These are phyloP conservation scores for Prietella phreatophila DNA, from an alignment of 2,113 vertebrate genomes.

Conservation along the genomic window DNA sequence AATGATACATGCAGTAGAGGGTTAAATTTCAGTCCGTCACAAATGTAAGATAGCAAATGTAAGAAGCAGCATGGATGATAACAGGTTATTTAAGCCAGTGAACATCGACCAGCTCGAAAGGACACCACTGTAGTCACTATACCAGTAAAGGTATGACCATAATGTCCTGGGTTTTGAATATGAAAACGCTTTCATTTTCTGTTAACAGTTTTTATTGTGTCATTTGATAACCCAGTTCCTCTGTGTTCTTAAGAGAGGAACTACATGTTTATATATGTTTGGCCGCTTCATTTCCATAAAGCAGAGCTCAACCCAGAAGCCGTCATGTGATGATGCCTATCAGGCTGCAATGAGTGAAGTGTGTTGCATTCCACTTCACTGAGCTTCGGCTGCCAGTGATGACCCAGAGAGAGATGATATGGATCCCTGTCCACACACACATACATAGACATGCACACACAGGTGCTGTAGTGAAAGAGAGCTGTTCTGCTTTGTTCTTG, in stretches of 20 bases:
- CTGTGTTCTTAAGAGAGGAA: background rate
- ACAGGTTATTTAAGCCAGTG: background rate
- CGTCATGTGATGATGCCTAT: background rate
- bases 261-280: background rate
- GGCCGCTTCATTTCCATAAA: background rate
- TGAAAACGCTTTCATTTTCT: background rate
- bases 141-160: background rate
- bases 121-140: background rate
- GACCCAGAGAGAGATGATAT: constrained; percentile 38
- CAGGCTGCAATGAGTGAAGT: constrained; percentile 20
- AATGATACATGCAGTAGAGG: too few relatives aligned
- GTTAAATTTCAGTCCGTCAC: background rate
- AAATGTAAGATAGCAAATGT: background rate
- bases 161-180: background rate
- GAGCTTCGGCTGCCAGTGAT: constrained; percentile 41
- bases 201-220: background rate
- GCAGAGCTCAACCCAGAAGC: constrained; percentile 25
- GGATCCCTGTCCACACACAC: constrained; percentile 31
- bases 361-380: constrained; percentile 36
- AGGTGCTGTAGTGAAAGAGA: constrained; percentile 29
- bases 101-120: background rate
- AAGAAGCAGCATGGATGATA: background rate
- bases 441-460: constrained; percentile 18
- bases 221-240: background rate
- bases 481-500: constrained; percentile 37